Conservation (phyloP, 2,113 vertebrate genomes). For the Lichenostomus cassidix region DNA sequence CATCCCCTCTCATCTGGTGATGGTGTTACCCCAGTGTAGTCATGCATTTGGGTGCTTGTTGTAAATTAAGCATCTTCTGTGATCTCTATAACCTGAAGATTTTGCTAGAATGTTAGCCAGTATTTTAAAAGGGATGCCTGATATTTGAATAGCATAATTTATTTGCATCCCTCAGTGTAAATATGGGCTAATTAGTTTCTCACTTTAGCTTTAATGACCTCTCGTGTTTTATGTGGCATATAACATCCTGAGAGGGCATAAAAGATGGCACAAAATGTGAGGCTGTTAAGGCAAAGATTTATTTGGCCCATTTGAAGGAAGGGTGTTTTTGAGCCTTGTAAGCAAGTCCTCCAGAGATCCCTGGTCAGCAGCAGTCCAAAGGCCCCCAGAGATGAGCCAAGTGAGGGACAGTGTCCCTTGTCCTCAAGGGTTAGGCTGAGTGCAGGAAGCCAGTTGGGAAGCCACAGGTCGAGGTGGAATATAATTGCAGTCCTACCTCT, state of each 20-base stretch:
- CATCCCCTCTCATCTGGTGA: background rate
- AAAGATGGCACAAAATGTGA: background rate
- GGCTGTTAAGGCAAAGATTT: constrained; percentile 18
- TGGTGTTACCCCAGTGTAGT: background rate
- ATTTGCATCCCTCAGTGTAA: background rate
- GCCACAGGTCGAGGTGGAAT: rapidly evolving
- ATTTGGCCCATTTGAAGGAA: background rate
- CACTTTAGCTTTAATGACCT: constrained; percentile 14
- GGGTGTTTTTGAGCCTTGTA: background rate
- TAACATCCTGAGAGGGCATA: background rate
- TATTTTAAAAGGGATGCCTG: background rate
- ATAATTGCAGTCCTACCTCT: background rate
- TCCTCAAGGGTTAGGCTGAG: rapidly evolving
- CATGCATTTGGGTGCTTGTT: background rate
- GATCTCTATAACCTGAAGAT: background rate
- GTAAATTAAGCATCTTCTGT: background rate
- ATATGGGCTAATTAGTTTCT: constrained; percentile 15
- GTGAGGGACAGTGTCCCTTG: rapidly evolving
- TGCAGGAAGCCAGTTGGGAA: background rate
- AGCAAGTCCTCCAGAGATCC: background rate
- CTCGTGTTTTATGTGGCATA: background rate
- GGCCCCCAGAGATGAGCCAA: background rate
- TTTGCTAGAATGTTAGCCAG: background rate
- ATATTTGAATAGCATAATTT: background rate
- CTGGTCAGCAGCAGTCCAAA: background rate